phyloP scores from a whole-genome alignment of 1,140 invertebrate species.

The Colletes latitarsis region DNA sequence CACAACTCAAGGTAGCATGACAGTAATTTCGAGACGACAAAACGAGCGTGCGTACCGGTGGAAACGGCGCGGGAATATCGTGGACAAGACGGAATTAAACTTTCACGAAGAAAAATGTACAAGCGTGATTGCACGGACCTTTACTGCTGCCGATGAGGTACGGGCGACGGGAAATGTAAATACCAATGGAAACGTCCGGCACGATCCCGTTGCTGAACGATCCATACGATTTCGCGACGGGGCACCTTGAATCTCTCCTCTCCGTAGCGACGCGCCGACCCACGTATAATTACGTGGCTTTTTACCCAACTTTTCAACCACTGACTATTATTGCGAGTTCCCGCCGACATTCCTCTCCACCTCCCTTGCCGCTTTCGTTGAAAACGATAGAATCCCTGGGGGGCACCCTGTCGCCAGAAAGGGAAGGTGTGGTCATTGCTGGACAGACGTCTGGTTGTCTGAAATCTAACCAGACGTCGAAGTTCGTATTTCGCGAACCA shows the following conservation, averaged over 20 bases:
- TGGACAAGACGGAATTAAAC: constrained; percentile 61
- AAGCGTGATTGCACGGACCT: constrained; percentile 29
- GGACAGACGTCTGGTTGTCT: constrained; percentile 56
- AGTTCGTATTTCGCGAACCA: constrained; percentile 53
- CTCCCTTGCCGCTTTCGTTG: neutral
- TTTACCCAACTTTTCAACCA: constrained; percentile 11
- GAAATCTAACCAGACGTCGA: constrained; percentile 26
- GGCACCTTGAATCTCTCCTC: neutral
- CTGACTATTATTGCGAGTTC: constrained; percentile 4
- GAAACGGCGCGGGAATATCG: constrained; percentile 56
- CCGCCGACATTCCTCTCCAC: neutral
- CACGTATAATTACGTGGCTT: constrained; percentile 26
- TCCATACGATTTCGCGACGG: constrained; percentile 32
- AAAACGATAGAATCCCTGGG: constrained; percentile 1
- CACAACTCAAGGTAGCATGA: neutral
- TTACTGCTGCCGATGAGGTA: constrained; percentile 41
- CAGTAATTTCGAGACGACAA: constrained; percentile 58
- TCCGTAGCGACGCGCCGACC: neutral
- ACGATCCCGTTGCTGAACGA: constrained; percentile 23
- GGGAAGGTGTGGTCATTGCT: constrained; percentile 67
- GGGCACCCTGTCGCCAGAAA: constrained; percentile 23
- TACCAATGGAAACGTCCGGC: constrained; percentile 6
- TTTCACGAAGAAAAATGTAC: constrained; percentile 63
- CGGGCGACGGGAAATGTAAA: constrained; percentile 40
- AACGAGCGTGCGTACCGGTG: constrained; percentile 45